A percentile compares a stretch with the other conserved stretches of the same genome.
These are phyloP conservation scores for Napeogenes sylphis DNA, from an alignment of 2,888 invertebrate genomes.

Conservation along the genomic window DNA sequence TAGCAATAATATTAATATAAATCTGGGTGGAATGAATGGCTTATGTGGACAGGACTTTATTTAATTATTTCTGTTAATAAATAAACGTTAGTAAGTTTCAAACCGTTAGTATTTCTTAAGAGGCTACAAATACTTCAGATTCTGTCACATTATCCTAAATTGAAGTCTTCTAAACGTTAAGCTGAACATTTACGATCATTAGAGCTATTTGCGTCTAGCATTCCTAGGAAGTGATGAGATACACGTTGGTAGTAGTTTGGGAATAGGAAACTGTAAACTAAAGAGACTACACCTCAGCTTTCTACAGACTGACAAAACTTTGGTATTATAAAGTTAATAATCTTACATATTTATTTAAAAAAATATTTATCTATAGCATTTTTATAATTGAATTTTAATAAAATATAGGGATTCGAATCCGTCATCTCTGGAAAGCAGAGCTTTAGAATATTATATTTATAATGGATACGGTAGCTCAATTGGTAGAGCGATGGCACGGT, in stretches of 20 bases:
- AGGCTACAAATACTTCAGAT: not conserved
- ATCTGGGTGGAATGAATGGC: too few relatives aligned
- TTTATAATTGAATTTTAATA: too few relatives aligned
- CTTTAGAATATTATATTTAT: too few relatives aligned
- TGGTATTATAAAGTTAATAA: too few relatives aligned
- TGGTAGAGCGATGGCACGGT: too few relatives aligned
- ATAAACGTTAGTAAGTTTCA: not conserved
- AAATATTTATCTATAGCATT: too few relatives aligned
- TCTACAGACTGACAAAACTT: not conserved
- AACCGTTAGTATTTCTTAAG: not conserved
- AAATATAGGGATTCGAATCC: too few relatives aligned
- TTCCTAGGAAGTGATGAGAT: constrained; percentile 22
- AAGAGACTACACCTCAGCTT: not conserved
- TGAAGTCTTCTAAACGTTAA: constrained; percentile 6
- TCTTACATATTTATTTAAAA: too few relatives aligned
- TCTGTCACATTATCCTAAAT: constrained; percentile 6
- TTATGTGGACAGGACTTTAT: too few relatives aligned
- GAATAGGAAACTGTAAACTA: constrained; percentile 1
- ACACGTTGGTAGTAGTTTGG: constrained; percentile 12
- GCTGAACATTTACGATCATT: constrained; percentile 9
- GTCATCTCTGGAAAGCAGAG: too few relatives aligned
- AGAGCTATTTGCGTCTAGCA: constrained; percentile 22
- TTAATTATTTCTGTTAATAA: not conserved
- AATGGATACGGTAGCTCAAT: too few relatives aligned
- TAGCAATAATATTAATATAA: too few relatives aligned